These are phyloP conservation scores for Rhysida immarginata DNA, from an alignment of 1,140 invertebrate species.

Conservation along the genomic window DNA sequence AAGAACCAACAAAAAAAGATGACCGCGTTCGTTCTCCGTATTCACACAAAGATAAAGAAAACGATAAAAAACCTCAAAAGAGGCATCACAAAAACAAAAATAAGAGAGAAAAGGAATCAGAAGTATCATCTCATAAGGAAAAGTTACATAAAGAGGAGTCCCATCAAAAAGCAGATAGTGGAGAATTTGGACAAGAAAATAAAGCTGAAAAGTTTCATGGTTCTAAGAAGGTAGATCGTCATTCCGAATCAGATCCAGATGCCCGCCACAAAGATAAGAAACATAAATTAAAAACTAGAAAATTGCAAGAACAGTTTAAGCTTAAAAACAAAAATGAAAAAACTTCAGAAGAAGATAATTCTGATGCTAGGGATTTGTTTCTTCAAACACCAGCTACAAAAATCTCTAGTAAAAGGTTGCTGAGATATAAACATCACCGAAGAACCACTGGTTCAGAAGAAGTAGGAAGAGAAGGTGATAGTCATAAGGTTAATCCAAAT, in stretches of 20 bases:
- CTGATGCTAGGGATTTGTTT: neutral
- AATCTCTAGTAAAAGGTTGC: no score
- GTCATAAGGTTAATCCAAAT: no score
- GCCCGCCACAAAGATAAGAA: slow-evolving; percentile 10
- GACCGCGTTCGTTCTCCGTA: neutral
- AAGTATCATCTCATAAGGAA: no score
- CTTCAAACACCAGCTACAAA: neutral
- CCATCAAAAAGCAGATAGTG: no score
- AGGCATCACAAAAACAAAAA: neutral
- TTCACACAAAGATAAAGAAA: neutral
- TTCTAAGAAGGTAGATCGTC: slow-evolving; percentile 5
- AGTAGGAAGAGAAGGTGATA: no score
- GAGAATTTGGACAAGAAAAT: neutral
- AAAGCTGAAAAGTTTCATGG: slow-evolving; percentile 1
- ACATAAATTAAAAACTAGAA: neutral
- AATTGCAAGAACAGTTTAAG: neutral
- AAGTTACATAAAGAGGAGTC: no score
- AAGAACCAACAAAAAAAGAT: neutral
- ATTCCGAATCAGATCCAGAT: slow-evolving; percentile 6
- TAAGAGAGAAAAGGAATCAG: slow-evolving; percentile 4
- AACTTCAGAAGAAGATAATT: neutral
- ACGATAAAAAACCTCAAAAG: neutral
- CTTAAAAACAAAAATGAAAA: neutral
- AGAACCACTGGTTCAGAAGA: no score
- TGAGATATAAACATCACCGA: no score